These are phyloP conservation scores for Poeciliopsis turrubarensis DNA, from an alignment of 2,113 vertebrate genomes.

Conservation along the genomic window DNA sequence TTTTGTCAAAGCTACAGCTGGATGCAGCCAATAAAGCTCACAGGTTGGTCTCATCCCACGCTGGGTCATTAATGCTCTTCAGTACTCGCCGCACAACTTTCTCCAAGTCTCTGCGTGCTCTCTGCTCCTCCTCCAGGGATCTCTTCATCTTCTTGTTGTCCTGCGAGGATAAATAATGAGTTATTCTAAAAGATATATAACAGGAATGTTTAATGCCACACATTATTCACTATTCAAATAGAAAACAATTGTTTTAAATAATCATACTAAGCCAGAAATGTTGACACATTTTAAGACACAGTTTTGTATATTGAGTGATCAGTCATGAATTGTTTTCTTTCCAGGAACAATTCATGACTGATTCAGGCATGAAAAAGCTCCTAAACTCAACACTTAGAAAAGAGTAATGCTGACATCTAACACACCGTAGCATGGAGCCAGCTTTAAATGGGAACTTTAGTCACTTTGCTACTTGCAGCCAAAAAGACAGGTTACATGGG, in stretches of 20 bases:
- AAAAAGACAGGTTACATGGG: neutral
- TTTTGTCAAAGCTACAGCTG: slow-evolving; percentile 11
- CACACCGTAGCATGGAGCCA: neutral
- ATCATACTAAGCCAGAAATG: neutral
- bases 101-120: slow-evolving; percentile 93
- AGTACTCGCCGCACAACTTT: slow-evolving; percentile 92
- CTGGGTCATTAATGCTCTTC: slow-evolving; percentile 94
- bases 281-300: neutral
- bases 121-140: slow-evolving; percentile 94
- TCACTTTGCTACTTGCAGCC: neutral
- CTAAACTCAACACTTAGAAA: neutral
- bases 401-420: neutral
- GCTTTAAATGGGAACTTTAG: neutral
- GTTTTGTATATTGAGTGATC: neutral
- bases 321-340: neutral
- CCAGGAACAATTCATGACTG: too few relatives aligned
- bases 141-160: slow-evolving; percentile 98
- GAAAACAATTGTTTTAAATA: neutral
- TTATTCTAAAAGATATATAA: neutral
- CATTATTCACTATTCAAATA: neutral
- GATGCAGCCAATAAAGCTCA: slow-evolving; percentile 70
- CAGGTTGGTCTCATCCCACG: slow-evolving; percentile 97
- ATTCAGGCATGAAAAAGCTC: neutral
- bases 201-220: neutral
- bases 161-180: slow-evolving; percentile 70